phyloP scores from a whole-genome alignment of 2,113 vertebrate genomes.

The Puntigrus tetrazona region DNA sequence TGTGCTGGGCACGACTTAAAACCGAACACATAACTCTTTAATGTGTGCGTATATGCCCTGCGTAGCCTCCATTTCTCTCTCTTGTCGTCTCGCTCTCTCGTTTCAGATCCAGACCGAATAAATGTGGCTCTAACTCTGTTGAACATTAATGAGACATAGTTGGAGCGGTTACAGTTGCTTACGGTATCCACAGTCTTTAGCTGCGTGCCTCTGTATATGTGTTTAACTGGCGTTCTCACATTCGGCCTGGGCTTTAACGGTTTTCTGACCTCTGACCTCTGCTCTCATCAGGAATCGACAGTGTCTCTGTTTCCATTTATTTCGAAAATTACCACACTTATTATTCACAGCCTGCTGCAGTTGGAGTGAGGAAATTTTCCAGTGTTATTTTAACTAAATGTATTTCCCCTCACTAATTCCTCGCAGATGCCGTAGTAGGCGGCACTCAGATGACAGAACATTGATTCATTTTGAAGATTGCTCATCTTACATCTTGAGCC shows the following conservation, averaged over 20 bases:
- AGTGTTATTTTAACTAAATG: constrained; percentile 50
- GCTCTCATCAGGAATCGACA: constrained; percentile 24
- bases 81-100: constrained; percentile 2
- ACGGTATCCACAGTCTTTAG: constrained; percentile 40
- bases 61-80: constrained; percentile 2
- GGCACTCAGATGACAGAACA: not conserved
- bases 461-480: constrained; percentile 3
- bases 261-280: constrained; percentile 43
- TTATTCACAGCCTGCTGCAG: constrained; percentile 55
- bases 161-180: constrained; percentile 36
- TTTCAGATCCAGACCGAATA: constrained; percentile 22
- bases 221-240: constrained; percentile 26
- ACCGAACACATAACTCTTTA: constrained; percentile 36
- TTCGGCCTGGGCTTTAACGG: constrained; percentile 36
- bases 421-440: constrained; percentile 46
- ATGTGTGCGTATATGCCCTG: constrained; percentile 33
- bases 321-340: constrained; percentile 32
- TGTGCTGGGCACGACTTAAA: constrained; percentile 38
- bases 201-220: not conserved
- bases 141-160: constrained; percentile 47
- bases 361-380: constrained; percentile 55
- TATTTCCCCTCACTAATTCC: constrained; percentile 47
- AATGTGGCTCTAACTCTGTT: constrained; percentile 3
- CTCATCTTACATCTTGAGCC: constrained; percentile 6
- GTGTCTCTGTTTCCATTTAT: constrained; percentile 56